These are phyloP conservation scores for Macaca fascicularis DNA, from an alignment of 2,113 vertebrate species.

Conservation along the genomic window DNA sequence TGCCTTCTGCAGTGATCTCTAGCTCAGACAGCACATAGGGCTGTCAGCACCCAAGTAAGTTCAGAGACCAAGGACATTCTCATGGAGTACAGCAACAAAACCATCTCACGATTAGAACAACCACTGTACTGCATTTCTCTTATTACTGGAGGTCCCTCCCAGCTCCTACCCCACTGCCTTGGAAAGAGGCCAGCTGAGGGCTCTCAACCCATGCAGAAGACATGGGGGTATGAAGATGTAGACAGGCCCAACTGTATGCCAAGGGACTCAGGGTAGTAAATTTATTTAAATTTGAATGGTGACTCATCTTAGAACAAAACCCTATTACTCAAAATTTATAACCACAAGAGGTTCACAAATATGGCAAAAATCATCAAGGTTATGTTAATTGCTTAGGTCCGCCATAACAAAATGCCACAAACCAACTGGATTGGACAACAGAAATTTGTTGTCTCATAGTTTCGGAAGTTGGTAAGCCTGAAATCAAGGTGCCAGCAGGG, in stretches of 20 bases:
- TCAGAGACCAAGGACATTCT: background rate
- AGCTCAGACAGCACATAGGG: too few species aligned
- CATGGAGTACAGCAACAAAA: background rate
- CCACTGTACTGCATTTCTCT: background rate
- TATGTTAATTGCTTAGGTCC: background rate
- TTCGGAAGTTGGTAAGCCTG: background rate
- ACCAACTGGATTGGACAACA: background rate
- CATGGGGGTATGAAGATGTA: background rate
- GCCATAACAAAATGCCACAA: background rate
- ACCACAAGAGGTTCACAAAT: background rate
- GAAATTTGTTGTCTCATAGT: too few species aligned
- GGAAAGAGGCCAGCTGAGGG: rapidly evolving
- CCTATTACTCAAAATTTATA: background rate
- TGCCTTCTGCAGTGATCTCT: background rate
- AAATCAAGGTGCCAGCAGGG: background rate
- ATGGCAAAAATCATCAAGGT: background rate
- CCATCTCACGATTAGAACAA: background rate
- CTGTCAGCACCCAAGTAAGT: background rate
- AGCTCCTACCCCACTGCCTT: rapidly evolving
- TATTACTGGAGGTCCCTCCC: background rate
- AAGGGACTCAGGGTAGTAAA: background rate
- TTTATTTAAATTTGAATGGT: background rate
- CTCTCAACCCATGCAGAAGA: background rate
- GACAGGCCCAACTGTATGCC: background rate
- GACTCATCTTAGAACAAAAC: background rate